Conservation (phyloP, 2,888 invertebrate genomes). For the Plebejus melissa region DNA sequence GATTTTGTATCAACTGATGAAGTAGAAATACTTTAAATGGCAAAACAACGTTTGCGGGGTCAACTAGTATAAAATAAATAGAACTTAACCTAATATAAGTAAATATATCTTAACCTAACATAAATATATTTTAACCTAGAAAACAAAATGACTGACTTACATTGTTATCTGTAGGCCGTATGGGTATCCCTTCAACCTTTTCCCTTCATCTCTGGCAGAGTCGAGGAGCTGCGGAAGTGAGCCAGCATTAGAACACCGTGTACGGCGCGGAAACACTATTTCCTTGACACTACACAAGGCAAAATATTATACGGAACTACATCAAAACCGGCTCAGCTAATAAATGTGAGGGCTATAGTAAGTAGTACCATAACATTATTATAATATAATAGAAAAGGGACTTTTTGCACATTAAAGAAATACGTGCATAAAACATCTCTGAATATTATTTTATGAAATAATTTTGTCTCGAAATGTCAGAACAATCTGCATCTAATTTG, state of each 20-base stretch:
- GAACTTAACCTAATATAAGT: neutral
- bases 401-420: neutral
- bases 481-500: too few species aligned
- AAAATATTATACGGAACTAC: constrained; percentile 3
- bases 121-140: neutral
- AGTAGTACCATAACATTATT: too few species aligned
- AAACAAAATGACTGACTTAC: constrained; percentile 51
- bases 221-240: constrained; percentile 48
- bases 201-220: constrained; percentile 66
- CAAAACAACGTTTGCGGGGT: too few species aligned
- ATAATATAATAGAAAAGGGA: neutral
- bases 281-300: constrained; percentile 14
- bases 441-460: too few species aligned
- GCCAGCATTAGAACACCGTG: constrained; percentile 39
- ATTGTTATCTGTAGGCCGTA: constrained; percentile 61
- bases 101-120: neutral
- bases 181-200: constrained; percentile 63
- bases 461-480: too few species aligned
- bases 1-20: too few species aligned
- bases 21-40: too few species aligned
- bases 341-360: too few species aligned
- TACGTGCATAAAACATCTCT: neutral
- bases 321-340: too few species aligned
- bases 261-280: constrained; percentile 41
- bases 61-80: neutral